These are phyloP conservation scores for Thymelicus lineola DNA, from an alignment of 2,888 invertebrate genomes.

Conservation along the genomic window DNA sequence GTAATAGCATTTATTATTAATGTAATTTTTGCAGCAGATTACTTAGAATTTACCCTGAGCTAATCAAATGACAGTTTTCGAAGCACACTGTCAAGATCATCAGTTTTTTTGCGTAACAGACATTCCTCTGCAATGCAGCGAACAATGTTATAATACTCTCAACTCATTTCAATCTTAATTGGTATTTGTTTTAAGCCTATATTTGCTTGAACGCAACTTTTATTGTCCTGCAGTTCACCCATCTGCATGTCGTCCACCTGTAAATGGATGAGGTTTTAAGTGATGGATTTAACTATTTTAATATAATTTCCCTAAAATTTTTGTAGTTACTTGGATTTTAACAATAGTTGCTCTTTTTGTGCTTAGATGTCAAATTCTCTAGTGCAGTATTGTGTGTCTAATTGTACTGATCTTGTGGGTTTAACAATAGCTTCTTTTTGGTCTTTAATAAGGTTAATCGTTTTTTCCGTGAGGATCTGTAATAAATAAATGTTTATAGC, in stretches of 20 bases:
- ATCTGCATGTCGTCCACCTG: slow-evolving; percentile 19
- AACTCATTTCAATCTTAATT: slow-evolving; percentile 21
- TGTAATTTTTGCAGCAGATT: too few relatives aligned
- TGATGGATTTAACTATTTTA: neutral
- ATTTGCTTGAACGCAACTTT: slow-evolving; percentile 12
- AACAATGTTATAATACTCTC: slow-evolving; percentile 18
- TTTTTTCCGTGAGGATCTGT: too few relatives aligned
- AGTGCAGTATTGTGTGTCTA: too few relatives aligned
- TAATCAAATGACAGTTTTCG: slow-evolving; percentile 17
- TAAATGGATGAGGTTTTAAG: slow-evolving; percentile 23
- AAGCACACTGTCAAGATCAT: slow-evolving; percentile 21
- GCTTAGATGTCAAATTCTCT: too few relatives aligned
- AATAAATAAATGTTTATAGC: too few relatives aligned
- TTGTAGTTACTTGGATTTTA: too few relatives aligned
- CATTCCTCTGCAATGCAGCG: slow-evolving; percentile 36
- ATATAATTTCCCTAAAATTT: neutral
- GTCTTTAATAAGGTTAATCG: too few relatives aligned
- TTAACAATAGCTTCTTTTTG: too few relatives aligned
- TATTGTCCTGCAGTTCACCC: slow-evolving; percentile 18
- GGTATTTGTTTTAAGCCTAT: slow-evolving; percentile 17
- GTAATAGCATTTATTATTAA: too few relatives aligned
- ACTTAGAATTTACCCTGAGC: neutral
- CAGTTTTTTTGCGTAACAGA: slow-evolving; percentile 33
- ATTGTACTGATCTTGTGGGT: too few relatives aligned
- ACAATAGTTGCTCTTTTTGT: too few relatives aligned